A percentile compares a stretch with the other conserved stretches of the same genome.
phyloP scores from a whole-genome alignment of 2,113 vertebrate species.

The Gallinago media region DNA sequence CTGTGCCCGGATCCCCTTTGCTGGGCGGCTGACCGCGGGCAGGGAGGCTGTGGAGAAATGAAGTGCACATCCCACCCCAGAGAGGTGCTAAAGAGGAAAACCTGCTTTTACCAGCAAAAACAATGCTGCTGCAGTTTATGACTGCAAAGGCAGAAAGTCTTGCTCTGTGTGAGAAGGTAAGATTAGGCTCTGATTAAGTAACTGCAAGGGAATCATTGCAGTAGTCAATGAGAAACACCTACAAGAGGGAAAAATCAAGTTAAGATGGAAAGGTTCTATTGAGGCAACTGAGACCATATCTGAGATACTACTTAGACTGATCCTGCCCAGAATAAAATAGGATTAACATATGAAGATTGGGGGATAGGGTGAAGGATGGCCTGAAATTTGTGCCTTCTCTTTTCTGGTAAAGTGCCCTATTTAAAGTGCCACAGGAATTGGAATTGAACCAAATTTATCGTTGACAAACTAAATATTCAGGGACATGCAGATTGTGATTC shows the following conservation, averaged over 20 bases:
- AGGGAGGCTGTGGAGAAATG: neutral
- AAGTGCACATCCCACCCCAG: neutral
- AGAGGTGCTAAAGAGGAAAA: neutral
- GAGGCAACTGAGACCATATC: neutral
- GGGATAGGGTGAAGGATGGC: neutral
- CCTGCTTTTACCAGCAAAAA: neutral
- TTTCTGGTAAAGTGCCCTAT: neutral
- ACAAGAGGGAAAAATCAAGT: slow-evolving; percentile 19
- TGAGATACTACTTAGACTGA: neutral
- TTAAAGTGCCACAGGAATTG: neutral
- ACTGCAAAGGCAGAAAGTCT: neutral
- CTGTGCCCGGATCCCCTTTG: no score
- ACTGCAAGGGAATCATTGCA: neutral
- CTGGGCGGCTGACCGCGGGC: neutral
- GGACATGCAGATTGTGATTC: neutral
- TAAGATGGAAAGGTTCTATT: slow-evolving; percentile 17
- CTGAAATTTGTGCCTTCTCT: neutral
- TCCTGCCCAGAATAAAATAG: neutral
- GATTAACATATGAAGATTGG: neutral
- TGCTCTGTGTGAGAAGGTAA: neutral
- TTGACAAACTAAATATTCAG: neutral
- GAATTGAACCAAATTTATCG: neutral
- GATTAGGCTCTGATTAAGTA: slow-evolving; percentile 38
- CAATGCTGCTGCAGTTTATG: neutral
- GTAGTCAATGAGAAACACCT: neutral